Evolutionary conservation across 2,797 vertebrate genomes (phyloP).

Genomic region (Oceanodroma leucorhoa): DNA sequence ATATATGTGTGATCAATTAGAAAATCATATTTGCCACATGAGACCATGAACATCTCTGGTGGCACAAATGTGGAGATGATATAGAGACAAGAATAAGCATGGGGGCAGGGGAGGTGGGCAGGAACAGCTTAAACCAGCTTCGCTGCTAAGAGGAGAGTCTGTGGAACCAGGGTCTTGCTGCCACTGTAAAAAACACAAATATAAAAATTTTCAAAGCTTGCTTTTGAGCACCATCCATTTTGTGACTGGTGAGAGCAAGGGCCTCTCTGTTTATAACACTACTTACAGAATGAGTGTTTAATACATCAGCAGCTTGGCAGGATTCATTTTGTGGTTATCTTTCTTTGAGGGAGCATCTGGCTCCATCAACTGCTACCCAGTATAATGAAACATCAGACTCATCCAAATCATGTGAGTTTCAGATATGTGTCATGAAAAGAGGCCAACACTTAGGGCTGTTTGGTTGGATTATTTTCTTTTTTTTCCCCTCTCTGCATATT

Average conservation of each 20-base stretch:
- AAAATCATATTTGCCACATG: not conserved
- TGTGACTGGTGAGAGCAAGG: not conserved
- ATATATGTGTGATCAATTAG: not conserved
- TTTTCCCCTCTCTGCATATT: constrained; percentile 8
- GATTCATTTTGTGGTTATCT: not conserved
- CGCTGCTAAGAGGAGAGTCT: not conserved
- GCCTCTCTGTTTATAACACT: not conserved
- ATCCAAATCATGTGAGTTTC: constrained; percentile 48
- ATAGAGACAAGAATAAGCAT: not conserved
- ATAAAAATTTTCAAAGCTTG: not conserved
- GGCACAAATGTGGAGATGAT: not conserved
- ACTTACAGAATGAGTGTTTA: not conserved
- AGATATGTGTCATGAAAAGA: constrained; percentile 10
- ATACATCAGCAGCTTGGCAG: constrained; percentile 42
- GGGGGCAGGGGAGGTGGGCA: not conserved
- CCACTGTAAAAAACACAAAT: not conserved
- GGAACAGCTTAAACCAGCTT: not conserved
- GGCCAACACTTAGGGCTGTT: not conserved
- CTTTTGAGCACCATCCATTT: not conserved
- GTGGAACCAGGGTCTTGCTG: not conserved
- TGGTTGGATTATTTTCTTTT: not conserved
- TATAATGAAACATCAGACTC: not conserved
- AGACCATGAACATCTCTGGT: not conserved
- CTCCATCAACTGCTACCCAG: not conserved
- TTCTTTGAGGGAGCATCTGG: constrained; percentile 44